A percentile compares a stretch with the other conserved stretches of the same genome.
These are phyloP conservation scores for Callyntrura guangdongensis DNA, from an alignment of 2,888 invertebrate genomes.

Conservation along the genomic window DNA sequence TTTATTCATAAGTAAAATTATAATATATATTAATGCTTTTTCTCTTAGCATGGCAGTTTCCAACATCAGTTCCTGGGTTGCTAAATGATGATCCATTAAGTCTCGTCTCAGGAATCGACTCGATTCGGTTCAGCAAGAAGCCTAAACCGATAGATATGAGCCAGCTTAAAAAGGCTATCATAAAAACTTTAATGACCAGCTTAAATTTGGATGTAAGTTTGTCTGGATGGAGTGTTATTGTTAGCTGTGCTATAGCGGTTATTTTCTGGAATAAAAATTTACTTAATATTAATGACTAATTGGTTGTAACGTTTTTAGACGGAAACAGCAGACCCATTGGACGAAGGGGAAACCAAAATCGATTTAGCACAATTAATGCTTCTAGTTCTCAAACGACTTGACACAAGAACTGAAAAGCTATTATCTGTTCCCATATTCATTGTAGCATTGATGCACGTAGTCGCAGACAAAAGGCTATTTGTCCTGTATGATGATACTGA, in stretches of 20 bases:
- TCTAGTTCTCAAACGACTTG: constrained; percentile 69
- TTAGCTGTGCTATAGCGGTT: not conserved
- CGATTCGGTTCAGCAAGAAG: constrained; percentile 80
- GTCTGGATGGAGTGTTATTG: not conserved
- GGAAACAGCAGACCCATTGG: constrained; percentile 74
- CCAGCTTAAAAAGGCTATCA: constrained; percentile 75
- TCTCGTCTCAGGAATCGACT: constrained; percentile 77
- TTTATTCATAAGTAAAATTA: not conserved
- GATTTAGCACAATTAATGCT: constrained; percentile 71
- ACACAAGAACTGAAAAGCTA: constrained; percentile 70
- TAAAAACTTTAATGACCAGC: constrained; percentile 68
- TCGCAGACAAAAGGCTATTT: constrained; percentile 82
- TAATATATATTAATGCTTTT: not conserved
- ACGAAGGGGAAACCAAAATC: constrained; percentile 71
- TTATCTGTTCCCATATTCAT: constrained; percentile 80
- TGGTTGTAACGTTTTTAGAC: constrained; percentile 14
- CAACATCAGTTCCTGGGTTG: constrained; percentile 59
- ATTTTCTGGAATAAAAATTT: too few species aligned
- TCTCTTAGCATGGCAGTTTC: constrained; percentile 57
- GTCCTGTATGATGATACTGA: constrained; percentile 67
- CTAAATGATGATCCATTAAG: constrained; percentile 77
- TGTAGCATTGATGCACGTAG: constrained; percentile 83
- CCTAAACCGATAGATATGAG: constrained; percentile 84
- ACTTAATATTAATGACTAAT: not conserved
- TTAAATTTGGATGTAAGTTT: constrained; percentile 79